Conservation (phyloP, 2,113 vertebrate species). For the Phaethon lepturus region DNA sequence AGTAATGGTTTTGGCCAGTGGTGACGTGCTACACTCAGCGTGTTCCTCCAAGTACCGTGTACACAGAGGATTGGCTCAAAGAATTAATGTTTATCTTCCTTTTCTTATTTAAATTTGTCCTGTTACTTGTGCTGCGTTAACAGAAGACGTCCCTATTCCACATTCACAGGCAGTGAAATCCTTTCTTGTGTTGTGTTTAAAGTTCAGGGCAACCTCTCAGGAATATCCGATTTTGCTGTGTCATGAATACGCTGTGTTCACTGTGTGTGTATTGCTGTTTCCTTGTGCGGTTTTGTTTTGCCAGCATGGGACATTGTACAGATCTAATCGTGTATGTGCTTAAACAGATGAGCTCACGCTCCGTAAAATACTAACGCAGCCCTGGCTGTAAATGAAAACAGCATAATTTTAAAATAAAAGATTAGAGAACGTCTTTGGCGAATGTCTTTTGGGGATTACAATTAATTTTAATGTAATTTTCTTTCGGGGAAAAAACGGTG, state of each 20-base stretch:
- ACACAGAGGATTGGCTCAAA: background rate
- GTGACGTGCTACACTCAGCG: background rate
- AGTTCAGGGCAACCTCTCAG: conserved; percentile 23
- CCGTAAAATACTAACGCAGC: conserved; percentile 10
- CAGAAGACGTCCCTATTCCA: background rate
- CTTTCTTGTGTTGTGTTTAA: background rate
- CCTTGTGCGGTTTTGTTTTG: background rate
- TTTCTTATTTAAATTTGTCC: conserved; percentile 6
- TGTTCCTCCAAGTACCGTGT: background rate
- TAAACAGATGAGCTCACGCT: conserved; percentile 22
- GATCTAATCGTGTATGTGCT: background rate
- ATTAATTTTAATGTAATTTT: background rate
- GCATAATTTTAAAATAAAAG: background rate
- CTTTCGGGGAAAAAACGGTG: background rate
- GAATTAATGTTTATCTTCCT: background rate
- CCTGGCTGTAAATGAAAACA: conserved; percentile 30
- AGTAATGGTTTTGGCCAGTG: background rate
- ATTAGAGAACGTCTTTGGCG: background rate
- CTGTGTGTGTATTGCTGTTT: background rate
- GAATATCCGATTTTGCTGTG: conserved; percentile 32
- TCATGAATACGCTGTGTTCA: background rate
- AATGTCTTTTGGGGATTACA: background rate
- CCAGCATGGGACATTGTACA: background rate
- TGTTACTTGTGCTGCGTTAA: background rate
- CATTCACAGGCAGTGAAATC: background rate